These are phyloP conservation scores for Trachelus iudaicus DNA, from an alignment of 2,888 invertebrate species.

Conservation along the genomic window DNA sequence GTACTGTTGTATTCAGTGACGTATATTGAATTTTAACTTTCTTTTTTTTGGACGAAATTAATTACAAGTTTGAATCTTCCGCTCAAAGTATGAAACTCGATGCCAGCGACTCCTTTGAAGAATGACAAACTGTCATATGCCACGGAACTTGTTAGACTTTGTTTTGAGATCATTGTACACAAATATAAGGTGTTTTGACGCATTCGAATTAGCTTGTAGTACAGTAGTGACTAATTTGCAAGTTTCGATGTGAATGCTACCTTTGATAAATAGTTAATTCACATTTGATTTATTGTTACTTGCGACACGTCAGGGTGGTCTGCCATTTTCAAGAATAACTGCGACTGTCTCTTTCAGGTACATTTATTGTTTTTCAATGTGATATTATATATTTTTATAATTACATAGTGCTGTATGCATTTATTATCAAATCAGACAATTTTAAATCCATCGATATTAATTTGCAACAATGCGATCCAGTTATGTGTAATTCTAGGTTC, in stretches of 20 bases:
- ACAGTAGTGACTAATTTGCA: no score
- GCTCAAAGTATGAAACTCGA: no score
- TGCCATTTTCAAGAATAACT: neutral
- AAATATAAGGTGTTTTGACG: neutral
- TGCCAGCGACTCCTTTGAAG: neutral
- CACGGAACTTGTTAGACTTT: neutral
- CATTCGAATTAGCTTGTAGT: no score
- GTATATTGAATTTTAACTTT: no score
- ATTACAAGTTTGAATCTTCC: no score
- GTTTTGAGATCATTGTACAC: neutral
- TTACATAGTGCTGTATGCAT: neutral
- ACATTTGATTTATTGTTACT: neutral
- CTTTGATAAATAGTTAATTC: no score
- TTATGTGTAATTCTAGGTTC: neutral
- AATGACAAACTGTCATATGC: slow-evolving; percentile 1
- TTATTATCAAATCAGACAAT: neutral
- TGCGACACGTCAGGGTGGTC: neutral
- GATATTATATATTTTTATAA: neutral
- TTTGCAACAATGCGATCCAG: neutral
- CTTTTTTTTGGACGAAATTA: no score
- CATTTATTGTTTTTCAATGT: neutral
- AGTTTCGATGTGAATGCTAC: no score
- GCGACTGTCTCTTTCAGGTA: neutral
- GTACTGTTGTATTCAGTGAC: no score
- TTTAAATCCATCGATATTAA: neutral